Evolutionary conservation across 2,888 invertebrate genomes (phyloP), one percentile per base, ranked within the genome.

Genomic region (Amphipoea lucens): DNA sequence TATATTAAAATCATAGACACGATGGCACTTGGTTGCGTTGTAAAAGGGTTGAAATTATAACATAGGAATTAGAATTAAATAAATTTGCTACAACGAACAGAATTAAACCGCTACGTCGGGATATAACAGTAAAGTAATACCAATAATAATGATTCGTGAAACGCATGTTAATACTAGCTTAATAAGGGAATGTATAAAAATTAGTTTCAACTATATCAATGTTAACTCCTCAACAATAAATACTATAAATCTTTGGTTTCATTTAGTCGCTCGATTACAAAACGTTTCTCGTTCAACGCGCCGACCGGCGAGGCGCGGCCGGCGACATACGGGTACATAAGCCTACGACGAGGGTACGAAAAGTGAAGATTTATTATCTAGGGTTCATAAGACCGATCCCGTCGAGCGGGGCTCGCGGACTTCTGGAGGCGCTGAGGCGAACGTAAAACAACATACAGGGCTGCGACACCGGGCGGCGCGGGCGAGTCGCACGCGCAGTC

Each of bases 181-280:
- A 80, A 81, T 83, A 89, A 87, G 92, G 96, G 96, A 95, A 95
- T 94, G 96, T 95, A 95, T 94, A 95, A 96, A 95, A 95, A 94
- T 95, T 94, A 95, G 91, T 93, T 93, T 94, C 94, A 93, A 94
- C 94, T 95, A 94, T 94, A 94, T 94, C 94, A 92, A 93, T 91
- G 94, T 94, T 94, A 94, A 93, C 93, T 94, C 93, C 92, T 94
- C 95, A 94, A 95, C 94, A 95, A 95, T 96, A 96, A 96, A 96
- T 96, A 96, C 95, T 96, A 95, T 94, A 95, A 95, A 95, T 96
- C 96, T 96, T 96, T 96, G 96, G 96, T 95, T 95, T 95, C 94
- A 95, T 94, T 95, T 94, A 95, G 95, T 95, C 95, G 94, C 92
- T 95, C 92, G 94, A 94, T 94, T 95, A 94, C 92, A 93, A 94